phyloP scores from a whole-genome alignment of 2,888 invertebrate species.

The Cerceris rybyensis region DNA sequence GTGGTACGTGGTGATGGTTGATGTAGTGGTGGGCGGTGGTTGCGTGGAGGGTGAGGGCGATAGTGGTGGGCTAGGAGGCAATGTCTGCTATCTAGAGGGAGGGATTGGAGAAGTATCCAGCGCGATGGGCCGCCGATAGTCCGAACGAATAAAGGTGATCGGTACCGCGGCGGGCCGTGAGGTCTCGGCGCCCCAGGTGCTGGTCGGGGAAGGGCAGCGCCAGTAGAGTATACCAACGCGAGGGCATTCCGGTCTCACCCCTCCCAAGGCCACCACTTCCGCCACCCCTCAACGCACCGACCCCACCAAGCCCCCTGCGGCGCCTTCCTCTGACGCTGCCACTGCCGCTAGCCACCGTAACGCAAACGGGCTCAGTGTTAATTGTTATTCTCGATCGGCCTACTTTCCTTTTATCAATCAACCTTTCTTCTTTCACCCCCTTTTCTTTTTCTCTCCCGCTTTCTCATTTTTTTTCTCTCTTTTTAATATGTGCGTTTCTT shows the following conservation, averaged over 20 bases:
- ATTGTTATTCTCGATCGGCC: constrained; percentile 51
- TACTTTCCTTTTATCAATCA: constrained; percentile 13
- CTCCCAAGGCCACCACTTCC: constrained; percentile 81
- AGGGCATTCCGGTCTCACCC: constrained; percentile 86
- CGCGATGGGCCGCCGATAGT: constrained; percentile 87
- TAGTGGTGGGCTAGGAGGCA: constrained; percentile 55
- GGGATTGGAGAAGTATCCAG: constrained; percentile 95
- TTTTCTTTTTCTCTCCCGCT: neutral
- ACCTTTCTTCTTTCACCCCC: constrained; percentile 20
- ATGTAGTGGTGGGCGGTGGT: constrained; percentile 73
- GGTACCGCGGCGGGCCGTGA: constrained; percentile 83
- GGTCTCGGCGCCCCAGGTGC: constrained; percentile 93
- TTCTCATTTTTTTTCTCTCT: neutral
- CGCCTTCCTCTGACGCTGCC: constrained; percentile 79
- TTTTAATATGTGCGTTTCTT: neutral
- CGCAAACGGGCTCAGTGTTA: constrained; percentile 74
- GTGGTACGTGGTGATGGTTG: constrained; percentile 74
- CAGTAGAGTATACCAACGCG: constrained; percentile 94
- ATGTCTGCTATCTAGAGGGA: constrained; percentile 48
- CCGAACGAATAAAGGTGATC: constrained; percentile 87
- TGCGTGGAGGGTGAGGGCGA: constrained; percentile 72
- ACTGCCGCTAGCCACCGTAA: constrained; percentile 78
- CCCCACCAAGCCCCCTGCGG: constrained; percentile 78
- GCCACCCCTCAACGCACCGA: constrained; percentile 80
- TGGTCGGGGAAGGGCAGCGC: constrained; percentile 97